These are phyloP conservation scores for Eilema sororculum DNA, from an alignment of 2,888 invertebrate genomes.

Conservation along the genomic window DNA sequence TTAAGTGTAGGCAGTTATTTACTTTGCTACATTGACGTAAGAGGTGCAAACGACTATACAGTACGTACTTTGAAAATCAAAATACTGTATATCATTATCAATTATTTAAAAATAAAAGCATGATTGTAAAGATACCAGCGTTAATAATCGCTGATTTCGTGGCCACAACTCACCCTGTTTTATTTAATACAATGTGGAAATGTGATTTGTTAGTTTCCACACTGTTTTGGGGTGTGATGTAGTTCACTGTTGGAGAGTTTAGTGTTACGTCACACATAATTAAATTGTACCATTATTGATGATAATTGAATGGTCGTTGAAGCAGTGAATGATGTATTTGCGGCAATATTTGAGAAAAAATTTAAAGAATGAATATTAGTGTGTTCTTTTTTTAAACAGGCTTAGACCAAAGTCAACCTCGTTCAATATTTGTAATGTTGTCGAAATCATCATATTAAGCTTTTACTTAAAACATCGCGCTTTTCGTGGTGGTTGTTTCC, in stretches of 20 bases:
- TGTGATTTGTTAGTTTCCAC: conserved; percentile 55
- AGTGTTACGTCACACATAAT: conserved; percentile 16
- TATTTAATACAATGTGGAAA: conserved; percentile 53
- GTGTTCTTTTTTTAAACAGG: no score
- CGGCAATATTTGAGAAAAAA: no score
- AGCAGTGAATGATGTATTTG: conserved; percentile 6
- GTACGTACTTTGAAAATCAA: no score
- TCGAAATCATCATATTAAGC: background rate
- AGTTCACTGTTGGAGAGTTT: conserved; percentile 38
- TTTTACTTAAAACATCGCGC: background rate
- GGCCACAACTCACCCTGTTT: conserved; percentile 38
- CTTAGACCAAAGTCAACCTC: no score
- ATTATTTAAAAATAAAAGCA: no score
- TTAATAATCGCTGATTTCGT: conserved; percentile 25
- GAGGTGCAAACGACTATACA: no score
- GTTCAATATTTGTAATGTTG: no score
- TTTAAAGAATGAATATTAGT: no score
- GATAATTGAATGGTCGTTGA: conserved; percentile 4
- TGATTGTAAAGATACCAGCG: background rate
- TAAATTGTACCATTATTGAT: conserved; percentile 13
- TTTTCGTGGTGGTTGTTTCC: background rate
- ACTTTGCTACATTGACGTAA: no score
- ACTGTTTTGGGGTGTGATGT: conserved; percentile 50
- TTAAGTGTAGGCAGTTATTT: no score
- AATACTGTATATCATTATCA: no score